A percentile compares a stretch with the other conserved stretches of the same genome.
Conservation (phyloP, 2,888 invertebrate genomes). For the Noctua comes region DNA sequence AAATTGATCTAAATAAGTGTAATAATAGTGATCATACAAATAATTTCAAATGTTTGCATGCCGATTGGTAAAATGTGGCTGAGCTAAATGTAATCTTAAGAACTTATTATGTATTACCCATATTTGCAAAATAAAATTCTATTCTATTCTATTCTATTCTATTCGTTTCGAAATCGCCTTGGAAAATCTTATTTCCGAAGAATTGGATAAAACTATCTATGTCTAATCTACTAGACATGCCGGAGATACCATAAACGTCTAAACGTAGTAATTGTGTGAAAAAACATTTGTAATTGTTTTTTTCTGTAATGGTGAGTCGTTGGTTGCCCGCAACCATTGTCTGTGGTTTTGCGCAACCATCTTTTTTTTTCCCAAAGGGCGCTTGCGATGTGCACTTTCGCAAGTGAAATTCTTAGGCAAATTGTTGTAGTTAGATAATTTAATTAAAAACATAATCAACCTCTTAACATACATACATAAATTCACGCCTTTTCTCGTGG, state of each 20-base stretch:
- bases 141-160: no score
- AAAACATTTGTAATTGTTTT: slow-evolving; percentile 51
- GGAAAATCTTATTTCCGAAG: slow-evolving; percentile 44
- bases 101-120: no score
- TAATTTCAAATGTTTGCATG: no score
- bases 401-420: slow-evolving; percentile 56
- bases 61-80: no score
- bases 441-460: slow-evolving; percentile 28
- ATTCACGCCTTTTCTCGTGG: slow-evolving; percentile 8
- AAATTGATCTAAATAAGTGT: no score
- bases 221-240: slow-evolving; percentile 52
- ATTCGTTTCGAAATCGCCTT: slow-evolving; percentile 27
- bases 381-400: slow-evolving; percentile 53
- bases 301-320: slow-evolving; percentile 42
- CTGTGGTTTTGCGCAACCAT: slow-evolving; percentile 57
- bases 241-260: slow-evolving; percentile 45
- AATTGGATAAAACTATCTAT: slow-evolving; percentile 41
- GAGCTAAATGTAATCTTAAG: no score
- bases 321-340: slow-evolving; percentile 52
- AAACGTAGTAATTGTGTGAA: slow-evolving; percentile 61
- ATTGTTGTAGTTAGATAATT: slow-evolving; percentile 39
- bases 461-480: slow-evolving; percentile 34
- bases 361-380: slow-evolving; percentile 60
- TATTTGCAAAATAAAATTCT: no score
- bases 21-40: no score